These are phyloP conservation scores for Pagrus major DNA, from an alignment of 2,113 vertebrate species.

Conservation along the genomic window DNA sequence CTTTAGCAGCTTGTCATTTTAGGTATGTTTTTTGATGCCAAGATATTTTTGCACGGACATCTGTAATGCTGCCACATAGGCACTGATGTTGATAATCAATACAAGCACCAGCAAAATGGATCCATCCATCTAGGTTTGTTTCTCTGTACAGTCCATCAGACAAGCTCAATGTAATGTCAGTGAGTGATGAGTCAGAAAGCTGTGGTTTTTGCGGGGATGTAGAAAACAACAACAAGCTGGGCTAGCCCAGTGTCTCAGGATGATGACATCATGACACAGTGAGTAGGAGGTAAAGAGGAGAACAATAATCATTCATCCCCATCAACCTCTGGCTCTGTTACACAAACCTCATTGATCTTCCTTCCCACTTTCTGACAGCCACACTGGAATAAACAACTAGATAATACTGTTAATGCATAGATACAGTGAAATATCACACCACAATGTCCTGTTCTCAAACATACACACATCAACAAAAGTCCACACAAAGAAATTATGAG, in stretches of 20 bases:
- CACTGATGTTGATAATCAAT: neutral
- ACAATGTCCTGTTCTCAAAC: neutral
- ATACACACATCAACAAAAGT: constrained; percentile 8
- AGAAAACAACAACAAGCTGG: constrained; percentile 48
- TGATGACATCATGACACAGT: constrained; percentile 78
- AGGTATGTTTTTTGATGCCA: constrained; percentile 2
- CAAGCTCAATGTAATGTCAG: constrained; percentile 14
- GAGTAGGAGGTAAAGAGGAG: constrained; percentile 71
- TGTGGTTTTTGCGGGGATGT: constrained; percentile 32
- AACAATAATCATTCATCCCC: constrained; percentile 70
- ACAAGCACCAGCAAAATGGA: constrained; percentile 3
- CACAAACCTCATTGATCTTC: constrained; percentile 72
- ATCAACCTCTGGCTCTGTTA: constrained; percentile 65
- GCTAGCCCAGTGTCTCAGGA: constrained; percentile 51
- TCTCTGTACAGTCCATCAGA: constrained; percentile 10
- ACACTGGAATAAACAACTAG: constrained; percentile 56
- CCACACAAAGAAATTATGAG: neutral
- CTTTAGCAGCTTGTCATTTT: constrained; percentile 26
- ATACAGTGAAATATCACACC: neutral
- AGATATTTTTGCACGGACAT: neutral
- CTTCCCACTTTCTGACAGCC: constrained; percentile 56
- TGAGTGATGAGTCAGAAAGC: constrained; percentile 52
- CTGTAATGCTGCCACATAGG: neutral
- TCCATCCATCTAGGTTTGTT: constrained; percentile 24
- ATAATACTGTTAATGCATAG: constrained; percentile 43